phyloP scores from a whole-genome alignment of 2,797 vertebrate genomes.

The Alfaro cultratus region DNA sequence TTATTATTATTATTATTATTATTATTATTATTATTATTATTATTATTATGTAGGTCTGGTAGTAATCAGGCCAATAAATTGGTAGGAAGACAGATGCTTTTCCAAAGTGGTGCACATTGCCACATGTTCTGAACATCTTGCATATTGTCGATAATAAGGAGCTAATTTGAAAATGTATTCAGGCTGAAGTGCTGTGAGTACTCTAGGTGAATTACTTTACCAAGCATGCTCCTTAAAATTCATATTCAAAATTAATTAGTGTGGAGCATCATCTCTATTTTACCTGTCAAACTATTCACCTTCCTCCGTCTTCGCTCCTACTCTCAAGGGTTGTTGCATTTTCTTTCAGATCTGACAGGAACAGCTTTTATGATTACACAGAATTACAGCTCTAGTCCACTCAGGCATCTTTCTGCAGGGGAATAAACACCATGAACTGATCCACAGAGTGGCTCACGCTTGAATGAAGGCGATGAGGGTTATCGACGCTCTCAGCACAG shows the following conservation, averaged over 20 bases:
- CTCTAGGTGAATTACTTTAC: neutral
- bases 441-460: neutral
- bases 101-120: neutral
- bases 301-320: neutral
- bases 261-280: neutral
- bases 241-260: neutral
- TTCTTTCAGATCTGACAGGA: neutral
- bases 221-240: neutral
- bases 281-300: neutral
- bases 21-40: neutral
- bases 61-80: neutral
- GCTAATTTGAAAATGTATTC: neutral
- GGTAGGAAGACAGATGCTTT: neutral
- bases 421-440: neutral
- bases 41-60: neutral
- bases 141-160: neutral
- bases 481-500: neutral
- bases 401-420: neutral
- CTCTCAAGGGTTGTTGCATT: neutral
- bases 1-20: neutral
- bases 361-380: neutral
- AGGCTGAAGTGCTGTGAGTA: neutral
- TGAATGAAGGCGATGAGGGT: conserved; percentile 6
- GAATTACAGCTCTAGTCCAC: neutral
- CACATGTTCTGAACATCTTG: neutral